Conservation (phyloP, 2,797 vertebrate species). For the Chrosomus eos region DNA sequence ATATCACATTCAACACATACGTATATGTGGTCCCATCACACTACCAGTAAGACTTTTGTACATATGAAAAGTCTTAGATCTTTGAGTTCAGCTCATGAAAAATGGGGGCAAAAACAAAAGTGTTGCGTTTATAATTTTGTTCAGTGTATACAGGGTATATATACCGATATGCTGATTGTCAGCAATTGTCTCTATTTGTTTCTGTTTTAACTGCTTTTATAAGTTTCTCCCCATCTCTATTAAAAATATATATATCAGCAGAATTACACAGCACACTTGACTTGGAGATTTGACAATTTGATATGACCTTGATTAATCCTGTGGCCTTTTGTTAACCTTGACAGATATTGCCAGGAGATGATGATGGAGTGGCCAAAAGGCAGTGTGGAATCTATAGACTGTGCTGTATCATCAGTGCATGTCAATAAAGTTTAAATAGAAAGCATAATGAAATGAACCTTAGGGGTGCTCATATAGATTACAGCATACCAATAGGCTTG, state of each 20-base stretch:
- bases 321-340: conserved; percentile 20
- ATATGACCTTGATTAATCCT: conserved; percentile 25
- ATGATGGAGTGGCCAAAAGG: conserved; percentile 19
- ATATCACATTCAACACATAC: neutral
- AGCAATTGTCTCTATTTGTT: neutral
- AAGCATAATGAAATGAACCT: conserved; percentile 28
- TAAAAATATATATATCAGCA: neutral
- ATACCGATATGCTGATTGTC: neutral
- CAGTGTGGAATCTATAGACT: conserved; percentile 9
- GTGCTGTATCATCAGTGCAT: conserved; percentile 23
- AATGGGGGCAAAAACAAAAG: too few species aligned
- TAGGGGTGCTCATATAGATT: conserved; percentile 6
- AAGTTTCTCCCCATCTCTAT: neutral
- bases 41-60: too few species aligned
- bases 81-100: too few species aligned
- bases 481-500: conserved; percentile 11
- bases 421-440: conserved; percentile 32
- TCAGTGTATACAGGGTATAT: too few species aligned
- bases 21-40: too few species aligned
- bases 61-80: too few species aligned
- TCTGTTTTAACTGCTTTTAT: neutral
- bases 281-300: neutral
- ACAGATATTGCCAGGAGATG: neutral
- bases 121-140: too few species aligned
- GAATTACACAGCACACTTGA: neutral